A percentile compares a stretch with the other conserved stretches of the same genome.
Evolutionary conservation across 2,113 vertebrate species (phyloP).

Genomic region (Chaetodon trifascialis): DNA sequence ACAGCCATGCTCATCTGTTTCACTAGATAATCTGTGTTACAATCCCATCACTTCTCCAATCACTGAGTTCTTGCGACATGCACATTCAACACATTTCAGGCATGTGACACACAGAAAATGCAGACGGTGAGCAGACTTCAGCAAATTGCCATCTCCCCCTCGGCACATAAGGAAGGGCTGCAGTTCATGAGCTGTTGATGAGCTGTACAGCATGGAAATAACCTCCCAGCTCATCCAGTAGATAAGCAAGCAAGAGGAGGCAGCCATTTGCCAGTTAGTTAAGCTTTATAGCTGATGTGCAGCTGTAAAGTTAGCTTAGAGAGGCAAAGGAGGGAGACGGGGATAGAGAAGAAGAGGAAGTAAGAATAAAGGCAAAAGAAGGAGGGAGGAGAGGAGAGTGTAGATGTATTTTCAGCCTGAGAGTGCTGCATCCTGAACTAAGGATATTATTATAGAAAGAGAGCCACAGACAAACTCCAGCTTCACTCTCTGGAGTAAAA

Average conservation of each 20-base stretch:
- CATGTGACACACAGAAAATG: background rate
- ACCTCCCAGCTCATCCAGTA: slow-evolving; percentile 62
- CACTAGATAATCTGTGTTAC: background rate
- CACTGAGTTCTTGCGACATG: background rate
- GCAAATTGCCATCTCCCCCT: slow-evolving; percentile 24
- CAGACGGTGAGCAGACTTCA: slow-evolving; percentile 25
- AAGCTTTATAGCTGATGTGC: slow-evolving; percentile 68
- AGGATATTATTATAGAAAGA: slow-evolving; percentile 47
- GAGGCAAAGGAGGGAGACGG: slow-evolving; percentile 25
- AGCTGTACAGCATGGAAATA: slow-evolving; percentile 65
- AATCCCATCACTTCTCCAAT: background rate
- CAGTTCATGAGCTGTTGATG: slow-evolving; percentile 54
- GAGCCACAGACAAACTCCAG: slow-evolving; percentile 26
- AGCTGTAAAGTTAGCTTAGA: slow-evolving; percentile 20
- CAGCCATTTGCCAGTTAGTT: slow-evolving; percentile 73
- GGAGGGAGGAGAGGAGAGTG: slow-evolving; percentile 42
- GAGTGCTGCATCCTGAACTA: slow-evolving; percentile 51
- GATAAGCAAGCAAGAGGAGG: slow-evolving; percentile 56
- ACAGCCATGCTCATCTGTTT: background rate
- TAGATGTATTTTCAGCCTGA: slow-evolving; percentile 62
- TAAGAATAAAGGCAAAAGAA: slow-evolving; percentile 48
- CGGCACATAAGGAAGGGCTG: slow-evolving; percentile 45
- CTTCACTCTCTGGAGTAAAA: slow-evolving; percentile 23
- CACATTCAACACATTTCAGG: slow-evolving; percentile 22
- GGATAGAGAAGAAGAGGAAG: slow-evolving; percentile 30